Percentiles rank a stretch among this genome's conserved stretches.
Conservation (phyloP, 1,140 invertebrate genomes). For the Bicyclus anynana region DNA sequence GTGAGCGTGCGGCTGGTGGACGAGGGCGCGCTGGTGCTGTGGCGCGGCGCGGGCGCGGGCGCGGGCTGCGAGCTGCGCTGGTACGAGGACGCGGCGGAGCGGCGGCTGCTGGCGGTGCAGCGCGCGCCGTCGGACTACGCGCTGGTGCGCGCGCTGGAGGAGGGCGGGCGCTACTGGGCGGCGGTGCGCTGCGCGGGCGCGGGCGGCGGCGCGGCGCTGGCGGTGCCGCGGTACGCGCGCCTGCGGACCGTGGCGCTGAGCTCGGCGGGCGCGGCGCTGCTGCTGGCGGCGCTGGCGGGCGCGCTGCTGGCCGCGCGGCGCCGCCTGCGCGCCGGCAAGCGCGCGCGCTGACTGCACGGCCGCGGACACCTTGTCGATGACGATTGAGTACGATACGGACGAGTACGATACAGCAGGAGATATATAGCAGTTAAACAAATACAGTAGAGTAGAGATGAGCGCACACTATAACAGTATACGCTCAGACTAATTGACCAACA, state of each 20-base stretch:
- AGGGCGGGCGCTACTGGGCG: slow-evolving; percentile 53
- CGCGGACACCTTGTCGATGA: not conserved
- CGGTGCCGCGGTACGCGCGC: slow-evolving; percentile 50
- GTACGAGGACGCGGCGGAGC: slow-evolving; percentile 39
- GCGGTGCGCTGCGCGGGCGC: slow-evolving; percentile 44
- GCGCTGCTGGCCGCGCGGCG: slow-evolving; percentile 40
- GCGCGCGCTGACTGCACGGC: slow-evolving; percentile 30
- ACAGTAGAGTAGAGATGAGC: no score
- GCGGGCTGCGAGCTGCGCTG: slow-evolving; percentile 47
- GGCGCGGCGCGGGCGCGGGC: slow-evolving; percentile 26
- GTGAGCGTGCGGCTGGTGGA: slow-evolving; percentile 46
- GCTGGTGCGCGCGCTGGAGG: slow-evolving; percentile 48
- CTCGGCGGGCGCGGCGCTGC: slow-evolving; percentile 45
- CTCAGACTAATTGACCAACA: no score
- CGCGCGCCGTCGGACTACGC: slow-evolving; percentile 47
- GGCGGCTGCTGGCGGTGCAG: slow-evolving; percentile 42
- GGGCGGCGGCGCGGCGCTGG: slow-evolving; percentile 36
- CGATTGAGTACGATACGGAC: no score
- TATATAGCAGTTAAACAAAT: no score
- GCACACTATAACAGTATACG: no score
- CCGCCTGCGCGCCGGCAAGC: slow-evolving; percentile 33
- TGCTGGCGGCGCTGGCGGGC: slow-evolving; percentile 41
- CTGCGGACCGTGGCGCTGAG: slow-evolving; percentile 48
- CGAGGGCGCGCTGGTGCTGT: slow-evolving; percentile 32
- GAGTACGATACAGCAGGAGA: no score